Percentiles rank a stretch among this genome's conserved stretches.
Evolutionary conservation across 2,888 invertebrate species (phyloP).

Genomic region (Papilio elwesi): DNA sequence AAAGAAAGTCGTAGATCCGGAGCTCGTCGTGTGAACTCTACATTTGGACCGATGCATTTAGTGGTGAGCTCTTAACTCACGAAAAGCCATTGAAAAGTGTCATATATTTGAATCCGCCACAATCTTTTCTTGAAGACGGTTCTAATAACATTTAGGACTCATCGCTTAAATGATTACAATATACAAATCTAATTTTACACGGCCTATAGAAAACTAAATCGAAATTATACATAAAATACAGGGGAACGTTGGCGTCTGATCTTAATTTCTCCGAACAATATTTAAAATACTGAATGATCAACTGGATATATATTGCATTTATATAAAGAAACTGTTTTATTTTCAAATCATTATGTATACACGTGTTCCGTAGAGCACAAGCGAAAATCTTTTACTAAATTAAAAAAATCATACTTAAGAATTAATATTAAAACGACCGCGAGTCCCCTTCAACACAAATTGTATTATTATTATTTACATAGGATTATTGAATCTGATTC

Average conservation of each 20-base stretch:
- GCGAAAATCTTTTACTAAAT: not conserved
- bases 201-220: conserved; percentile 9
- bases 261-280: not conserved
- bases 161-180: conserved; percentile 18
- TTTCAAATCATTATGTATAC: not conserved
- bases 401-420: not conserved
- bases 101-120: not conserved
- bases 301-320: not conserved
- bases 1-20: no score
- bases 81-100: not conserved
- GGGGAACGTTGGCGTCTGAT: conserved; percentile 4
- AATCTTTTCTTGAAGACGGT: not conserved
- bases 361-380: not conserved
- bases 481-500: conserved; percentile 77
- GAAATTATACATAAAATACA: conserved; percentile 18
- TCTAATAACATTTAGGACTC: not conserved
- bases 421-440: conserved; percentile 11
- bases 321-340: not conserved
- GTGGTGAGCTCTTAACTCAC: not conserved
- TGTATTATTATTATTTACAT: conserved; percentile 72
- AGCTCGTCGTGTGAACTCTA: not conserved
- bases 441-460: conserved; percentile 54
- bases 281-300: not conserved
- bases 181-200: conserved; percentile 23
- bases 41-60: not conserved